Base-by-base conservation (phyloP, 2,888 invertebrate genomes). In the Dicranocentrus wangi region DNA sequence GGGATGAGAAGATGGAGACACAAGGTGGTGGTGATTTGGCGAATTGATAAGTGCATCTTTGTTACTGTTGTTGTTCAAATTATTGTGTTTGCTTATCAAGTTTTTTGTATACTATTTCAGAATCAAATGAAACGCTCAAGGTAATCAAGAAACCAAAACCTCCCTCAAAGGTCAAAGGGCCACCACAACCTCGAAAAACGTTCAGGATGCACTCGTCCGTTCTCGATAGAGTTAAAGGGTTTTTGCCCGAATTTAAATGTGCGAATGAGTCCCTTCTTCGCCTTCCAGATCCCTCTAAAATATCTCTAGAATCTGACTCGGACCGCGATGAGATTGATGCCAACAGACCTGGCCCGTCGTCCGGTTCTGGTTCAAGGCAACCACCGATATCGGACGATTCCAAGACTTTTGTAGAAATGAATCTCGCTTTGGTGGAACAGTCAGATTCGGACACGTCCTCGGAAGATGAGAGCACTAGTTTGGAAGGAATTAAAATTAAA, bases 351-450 rank as follows among this genome's bases (percentile, higher is more conserved):
- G 69, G 60, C 2, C 27, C 58, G 15, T 21, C 42, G 13, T n/a
- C 5, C 13, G 39, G 13, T 47, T n/a, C 13, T 47, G 58, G 28
- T 63, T 28, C 51, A 61, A 10, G 27, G 7, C 8, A n/a, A 19
- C 43, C 32, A 27, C 10, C 10, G 13, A 19, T 23, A 13, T 13
- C 25, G 7, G 39, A n/a, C 28, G 28, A 5, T 8, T 3, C 17
- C 21, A 42, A 69, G 43, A 68, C 77, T 23, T 69, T 43, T 25
- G 78, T 79, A 13, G 78, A 79, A 79, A 79, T 79, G 78, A 79
- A 79, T 47, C 60, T 79, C 13, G 78, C 78, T n/a, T 23, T 79
- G 7, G 42, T 71, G 8, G 78, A 53, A 23, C 55, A 65, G 2
- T 71, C 78, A 10, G 78, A 71, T 23, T 79, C 78, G 7, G 78